Base-by-base conservation (phyloP, 2,888 invertebrate genomes). In the Sinelater perroti region DNA sequence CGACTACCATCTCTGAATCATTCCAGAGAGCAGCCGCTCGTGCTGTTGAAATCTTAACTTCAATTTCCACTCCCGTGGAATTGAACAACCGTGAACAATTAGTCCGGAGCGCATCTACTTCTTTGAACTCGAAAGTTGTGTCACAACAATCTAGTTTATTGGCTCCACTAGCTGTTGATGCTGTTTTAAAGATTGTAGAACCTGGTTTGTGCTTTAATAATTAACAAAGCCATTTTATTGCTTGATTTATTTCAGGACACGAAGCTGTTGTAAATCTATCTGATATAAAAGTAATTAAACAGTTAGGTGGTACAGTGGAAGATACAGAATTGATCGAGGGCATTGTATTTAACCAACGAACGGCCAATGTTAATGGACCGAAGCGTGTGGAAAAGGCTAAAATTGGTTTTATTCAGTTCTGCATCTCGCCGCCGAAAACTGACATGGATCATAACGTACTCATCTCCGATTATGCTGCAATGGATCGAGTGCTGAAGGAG, bases 391-490 rank as follows among this genome's bases (percentile, higher is more conserved):
- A 99, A 78, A 98, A 98, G 77, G 98, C 97, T 3, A 98, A 97
- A 81, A 95, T 99, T 78, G 99, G 93, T 57, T 87, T 99, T 10
- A 98, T 99, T 66, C 99, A 99, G 79, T 99, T 99, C 80, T 99
- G 99, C 77, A 94, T 99, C 77, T 99, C 99, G 8, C 95, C 99
- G 47, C 99, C 99, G 4, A 99, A 99, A 82, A 99, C 99, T 52
- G 98, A 99, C 89, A 96, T 97, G 95, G 95, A 96, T 72, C 95
- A 95, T 80, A 95, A 90, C 75, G 90, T 94, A 2, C 86, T 99
- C 69, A 95, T 99, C 14, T 95, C 97, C 0, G 99, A 99, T 78
- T 99, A 99, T 78, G 89, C 97, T n/a, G 97, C 97, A 45, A 99
- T 99, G 99, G 99, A 99, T 78, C 87, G 99, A 56, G 95, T 99